phyloP scores from a whole-genome alignment of 1,140 invertebrate genomes.

The Hycleus phaleratus region DNA sequence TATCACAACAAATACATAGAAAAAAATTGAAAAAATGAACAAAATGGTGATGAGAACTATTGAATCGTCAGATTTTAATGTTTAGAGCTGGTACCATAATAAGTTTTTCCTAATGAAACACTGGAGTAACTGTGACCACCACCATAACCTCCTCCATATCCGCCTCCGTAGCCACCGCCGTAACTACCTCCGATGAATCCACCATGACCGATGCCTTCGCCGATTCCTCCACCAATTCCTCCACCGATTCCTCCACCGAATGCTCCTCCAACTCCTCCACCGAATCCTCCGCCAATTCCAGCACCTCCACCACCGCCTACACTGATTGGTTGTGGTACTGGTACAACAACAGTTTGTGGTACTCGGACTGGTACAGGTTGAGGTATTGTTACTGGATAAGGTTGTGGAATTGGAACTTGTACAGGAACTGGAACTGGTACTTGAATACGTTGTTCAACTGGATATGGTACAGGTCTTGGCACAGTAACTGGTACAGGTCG shows the following conservation, averaged over 20 bases:
- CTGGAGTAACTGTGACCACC: conserved; percentile 8
- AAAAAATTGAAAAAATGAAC: too few species aligned
- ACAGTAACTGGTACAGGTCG: conserved; percentile 22
- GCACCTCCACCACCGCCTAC: conserved; percentile 22
- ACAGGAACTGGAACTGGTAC: conserved; percentile 25
- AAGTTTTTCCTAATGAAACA: conserved; percentile 7
- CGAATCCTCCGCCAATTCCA: not conserved
- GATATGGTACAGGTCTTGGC: conserved; percentile 19
- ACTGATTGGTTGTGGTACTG: conserved; percentile 46
- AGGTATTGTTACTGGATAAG: conserved; percentile 25
- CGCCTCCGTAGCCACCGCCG: conserved; percentile 7
- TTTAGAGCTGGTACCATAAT: conserved; percentile 10
- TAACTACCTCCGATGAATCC: not conserved
- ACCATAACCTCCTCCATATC: conserved; percentile 9
- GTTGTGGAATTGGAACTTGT: conserved; percentile 24
- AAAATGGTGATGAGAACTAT: too few species aligned
- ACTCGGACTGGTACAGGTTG: conserved; percentile 24
- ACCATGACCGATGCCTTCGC: conserved; percentile 2
- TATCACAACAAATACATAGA: too few species aligned
- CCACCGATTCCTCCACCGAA: conserved; percentile 4
- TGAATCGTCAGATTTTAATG: not conserved
- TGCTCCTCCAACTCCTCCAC: not conserved
- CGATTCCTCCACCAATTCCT: conserved; percentile 7
- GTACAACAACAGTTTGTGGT: conserved; percentile 41
- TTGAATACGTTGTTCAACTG: conserved; percentile 20